Conservation (phyloP, 2,888 invertebrate genomes). For the Cheiracanthium punctorium region DNA sequence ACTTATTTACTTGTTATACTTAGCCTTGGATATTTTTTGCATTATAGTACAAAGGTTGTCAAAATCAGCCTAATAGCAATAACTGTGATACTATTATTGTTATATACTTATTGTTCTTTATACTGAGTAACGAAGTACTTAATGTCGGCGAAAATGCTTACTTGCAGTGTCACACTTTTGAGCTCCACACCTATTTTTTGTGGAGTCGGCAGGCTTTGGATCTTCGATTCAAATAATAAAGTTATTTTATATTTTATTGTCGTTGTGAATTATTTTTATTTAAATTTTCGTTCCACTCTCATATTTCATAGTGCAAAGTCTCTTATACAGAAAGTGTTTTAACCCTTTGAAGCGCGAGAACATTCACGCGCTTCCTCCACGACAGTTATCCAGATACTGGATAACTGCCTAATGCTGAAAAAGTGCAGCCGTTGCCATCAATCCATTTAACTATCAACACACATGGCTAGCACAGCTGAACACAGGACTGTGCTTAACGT, state of each 20-base stretch:
- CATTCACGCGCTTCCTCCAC: too few relatives aligned
- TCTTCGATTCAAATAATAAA: not conserved
- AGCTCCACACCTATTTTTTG: not conserved
- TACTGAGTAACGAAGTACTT: not conserved
- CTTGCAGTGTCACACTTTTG: not conserved
- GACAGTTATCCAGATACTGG: too few relatives aligned
- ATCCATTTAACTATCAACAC: too few relatives aligned
- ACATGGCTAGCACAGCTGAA: too few relatives aligned
- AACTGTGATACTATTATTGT: constrained; percentile 33
- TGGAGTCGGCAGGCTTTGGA: not conserved
- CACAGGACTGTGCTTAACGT: too few relatives aligned
- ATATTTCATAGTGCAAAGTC: too few relatives aligned
- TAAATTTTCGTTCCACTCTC: too few relatives aligned
- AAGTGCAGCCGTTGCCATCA: too few relatives aligned
- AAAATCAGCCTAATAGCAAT: not conserved
- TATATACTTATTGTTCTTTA: not conserved
- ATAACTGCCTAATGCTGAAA: too few relatives aligned
- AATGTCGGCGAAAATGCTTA: not conserved
- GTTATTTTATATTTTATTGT: not conserved
- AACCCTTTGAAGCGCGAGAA: too few relatives aligned
- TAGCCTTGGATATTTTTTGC: not conserved
- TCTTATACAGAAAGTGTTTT: too few relatives aligned
- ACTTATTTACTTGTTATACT: not conserved
- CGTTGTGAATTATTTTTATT: not conserved
- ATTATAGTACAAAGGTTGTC: constrained; percentile 12